Percentiles rank a stretch among this genome's conserved stretches.
Evolutionary conservation across 2,113 vertebrate genomes (phyloP).

Genomic region (Cynopterus brachyotis): DNA sequence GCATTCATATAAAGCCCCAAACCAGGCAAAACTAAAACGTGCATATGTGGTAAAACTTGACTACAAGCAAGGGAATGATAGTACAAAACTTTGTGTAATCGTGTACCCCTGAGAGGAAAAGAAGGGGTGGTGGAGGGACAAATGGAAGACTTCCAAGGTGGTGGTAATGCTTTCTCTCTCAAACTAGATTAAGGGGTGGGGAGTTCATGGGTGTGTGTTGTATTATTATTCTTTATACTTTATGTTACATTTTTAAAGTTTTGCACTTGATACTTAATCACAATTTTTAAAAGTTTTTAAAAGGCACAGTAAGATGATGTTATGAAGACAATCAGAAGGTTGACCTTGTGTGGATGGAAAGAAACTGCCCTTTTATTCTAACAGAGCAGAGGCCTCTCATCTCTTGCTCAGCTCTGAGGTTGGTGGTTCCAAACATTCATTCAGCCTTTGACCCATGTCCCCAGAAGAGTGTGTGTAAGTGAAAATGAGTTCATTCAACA

Average conservation of each 20-base stretch:
- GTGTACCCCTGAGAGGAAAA: not conserved
- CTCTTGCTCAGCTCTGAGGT: not conserved
- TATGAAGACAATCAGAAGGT: not conserved
- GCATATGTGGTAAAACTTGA: not conserved
- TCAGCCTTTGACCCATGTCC: not conserved
- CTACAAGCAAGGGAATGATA: not conserved
- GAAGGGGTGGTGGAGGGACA: not conserved
- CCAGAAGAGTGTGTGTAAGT: not conserved
- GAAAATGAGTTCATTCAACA: constrained; percentile 39
- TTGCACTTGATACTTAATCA: not conserved
- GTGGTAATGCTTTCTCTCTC: not conserved
- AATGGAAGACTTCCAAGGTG: not conserved
- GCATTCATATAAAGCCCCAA: not conserved
- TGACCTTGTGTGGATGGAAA: not conserved
- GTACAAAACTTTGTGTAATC: not conserved
- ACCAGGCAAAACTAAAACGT: not conserved
- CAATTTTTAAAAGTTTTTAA: not conserved
- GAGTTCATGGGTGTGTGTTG: not conserved
- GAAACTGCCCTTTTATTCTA: not conserved
- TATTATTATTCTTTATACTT: not conserved
- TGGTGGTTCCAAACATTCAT: not conserved
- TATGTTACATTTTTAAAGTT: not conserved
- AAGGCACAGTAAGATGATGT: not conserved
- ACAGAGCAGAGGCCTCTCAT: not conserved
- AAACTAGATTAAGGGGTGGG: not conserved